These are phyloP conservation scores for Watsonalla binaria DNA, from an alignment of 2,888 invertebrate species.

Conservation along the genomic window DNA sequence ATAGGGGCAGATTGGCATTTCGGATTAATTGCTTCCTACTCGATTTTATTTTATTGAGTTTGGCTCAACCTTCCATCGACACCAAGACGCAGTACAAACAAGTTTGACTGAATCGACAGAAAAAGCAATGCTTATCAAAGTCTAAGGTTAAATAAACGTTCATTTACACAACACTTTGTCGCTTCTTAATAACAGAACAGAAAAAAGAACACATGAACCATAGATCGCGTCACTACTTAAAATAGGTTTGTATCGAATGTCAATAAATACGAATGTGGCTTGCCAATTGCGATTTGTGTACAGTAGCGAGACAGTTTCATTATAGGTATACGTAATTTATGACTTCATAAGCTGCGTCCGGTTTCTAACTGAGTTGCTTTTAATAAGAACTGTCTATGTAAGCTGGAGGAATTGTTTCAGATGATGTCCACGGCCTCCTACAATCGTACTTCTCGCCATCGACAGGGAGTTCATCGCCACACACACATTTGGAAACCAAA, in stretches of 20 bases:
- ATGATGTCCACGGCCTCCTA: too few relatives aligned
- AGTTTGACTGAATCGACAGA: background rate
- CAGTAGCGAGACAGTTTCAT: too few relatives aligned
- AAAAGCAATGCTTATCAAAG: slow-evolving; percentile 9
- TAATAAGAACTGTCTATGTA: too few relatives aligned
- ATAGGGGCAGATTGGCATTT: background rate
- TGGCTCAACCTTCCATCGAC: background rate
- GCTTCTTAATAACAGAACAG: background rate
- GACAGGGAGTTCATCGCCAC: too few relatives aligned
- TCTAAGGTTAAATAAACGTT: slow-evolving; percentile 14
- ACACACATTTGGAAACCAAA: too few relatives aligned
- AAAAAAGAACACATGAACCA: background rate
- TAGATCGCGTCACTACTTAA: background rate
- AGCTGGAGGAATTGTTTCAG: too few relatives aligned
- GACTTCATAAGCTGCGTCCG: too few relatives aligned
- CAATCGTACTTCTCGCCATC: too few relatives aligned
- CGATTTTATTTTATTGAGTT: background rate
- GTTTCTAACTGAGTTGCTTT: too few relatives aligned
- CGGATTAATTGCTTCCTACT: background rate
- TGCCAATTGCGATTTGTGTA: too few relatives aligned
- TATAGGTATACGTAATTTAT: too few relatives aligned
- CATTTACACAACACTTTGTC: slow-evolving; percentile 3
- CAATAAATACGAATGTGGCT: too few relatives aligned
- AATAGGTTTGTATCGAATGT: background rate
- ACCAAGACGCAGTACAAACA: background rate